These are phyloP conservation scores for Uloborus plumipes DNA, from an alignment of 2,888 invertebrate genomes.

Conservation along the genomic window DNA sequence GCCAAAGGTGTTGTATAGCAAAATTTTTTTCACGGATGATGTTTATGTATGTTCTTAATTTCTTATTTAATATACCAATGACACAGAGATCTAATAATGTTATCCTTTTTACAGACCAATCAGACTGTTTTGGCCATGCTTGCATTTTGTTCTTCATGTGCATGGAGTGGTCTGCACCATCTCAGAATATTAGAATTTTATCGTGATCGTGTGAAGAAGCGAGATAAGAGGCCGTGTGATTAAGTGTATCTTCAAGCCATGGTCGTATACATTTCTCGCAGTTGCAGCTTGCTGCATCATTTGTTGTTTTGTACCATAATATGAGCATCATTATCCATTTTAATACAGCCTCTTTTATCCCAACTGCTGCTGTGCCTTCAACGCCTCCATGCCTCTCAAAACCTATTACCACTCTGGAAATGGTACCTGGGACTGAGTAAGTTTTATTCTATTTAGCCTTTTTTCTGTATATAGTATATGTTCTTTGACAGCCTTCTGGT, in stretches of 20 bases:
- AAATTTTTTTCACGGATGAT: too few species aligned
- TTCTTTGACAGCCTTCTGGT: too few species aligned
- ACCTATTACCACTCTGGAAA: constrained; percentile 38
- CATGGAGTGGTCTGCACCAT: constrained; percentile 41
- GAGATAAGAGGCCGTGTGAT: constrained; percentile 39
- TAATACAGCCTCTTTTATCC: constrained; percentile 48
- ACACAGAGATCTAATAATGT: too few species aligned
- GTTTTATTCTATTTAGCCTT: background rate
- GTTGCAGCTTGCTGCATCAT: constrained; percentile 38
- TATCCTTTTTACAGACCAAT: constrained; percentile 20
- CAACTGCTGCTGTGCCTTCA: constrained; percentile 41
- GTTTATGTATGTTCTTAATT: too few species aligned
- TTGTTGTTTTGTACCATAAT: constrained; percentile 44
- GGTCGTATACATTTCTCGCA: background rate
- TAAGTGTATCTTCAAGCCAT: constrained; percentile 16
- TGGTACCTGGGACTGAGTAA: constrained; percentile 65
- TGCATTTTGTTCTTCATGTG: constrained; percentile 25
- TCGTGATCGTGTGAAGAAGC: constrained; percentile 53
- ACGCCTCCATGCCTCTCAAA: constrained; percentile 47
- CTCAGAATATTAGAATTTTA: constrained; percentile 59
- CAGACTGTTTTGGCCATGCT: constrained; percentile 42
- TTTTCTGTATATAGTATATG: too few species aligned
- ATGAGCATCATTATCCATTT: constrained; percentile 66
- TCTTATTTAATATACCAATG: too few species aligned
- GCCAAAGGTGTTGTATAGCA: too few species aligned